These are phyloP conservation scores for Drosophila lacicola DNA, from an alignment of 2,888 invertebrate genomes.

Conservation along the genomic window DNA sequence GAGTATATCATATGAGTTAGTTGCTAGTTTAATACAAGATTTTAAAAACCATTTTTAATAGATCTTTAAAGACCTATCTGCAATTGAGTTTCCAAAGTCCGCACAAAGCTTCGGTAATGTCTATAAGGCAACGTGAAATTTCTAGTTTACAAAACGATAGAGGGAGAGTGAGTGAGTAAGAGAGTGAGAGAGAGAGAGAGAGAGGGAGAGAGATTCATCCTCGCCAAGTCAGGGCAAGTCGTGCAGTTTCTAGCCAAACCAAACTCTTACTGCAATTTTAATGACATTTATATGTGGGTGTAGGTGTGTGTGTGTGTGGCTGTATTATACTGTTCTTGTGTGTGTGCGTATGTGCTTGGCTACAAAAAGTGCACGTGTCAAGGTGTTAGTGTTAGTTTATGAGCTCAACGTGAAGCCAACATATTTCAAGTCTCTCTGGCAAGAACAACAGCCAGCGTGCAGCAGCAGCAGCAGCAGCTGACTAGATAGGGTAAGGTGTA, in stretches of 20 bases:
- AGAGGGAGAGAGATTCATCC: conserved; percentile 47
- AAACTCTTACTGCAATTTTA: conserved; percentile 79
- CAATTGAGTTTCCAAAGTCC: conserved; percentile 20
- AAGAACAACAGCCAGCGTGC: conserved; percentile 66
- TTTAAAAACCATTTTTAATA: conserved; percentile 13
- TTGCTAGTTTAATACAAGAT: conserved; percentile 5
- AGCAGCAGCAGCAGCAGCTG: conserved; percentile 6
- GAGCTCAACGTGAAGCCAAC: conserved; percentile 81
- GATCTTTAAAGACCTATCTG: conserved; percentile 2
- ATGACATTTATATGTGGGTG: conserved; percentile 64
- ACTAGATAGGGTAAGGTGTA: conserved; percentile 16
- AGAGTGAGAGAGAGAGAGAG: not conserved
- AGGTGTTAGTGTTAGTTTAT: conserved; percentile 82
- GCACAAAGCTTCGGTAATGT: conserved; percentile 27
- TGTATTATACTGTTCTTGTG: conserved; percentile 6
- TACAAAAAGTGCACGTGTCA: conserved; percentile 79
- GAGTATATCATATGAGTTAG: not conserved
- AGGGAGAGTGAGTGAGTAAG: not conserved
- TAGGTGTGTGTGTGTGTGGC: conserved; percentile 18
- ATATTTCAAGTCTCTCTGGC: conserved; percentile 75
- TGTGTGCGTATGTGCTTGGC: conserved; percentile 34
- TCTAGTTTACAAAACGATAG: conserved; percentile 16
- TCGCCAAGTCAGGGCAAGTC: conserved; percentile 52
- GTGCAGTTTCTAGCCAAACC: conserved; percentile 60
- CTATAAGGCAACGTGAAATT: conserved; percentile 32